Evolutionary conservation across 2,888 invertebrate genomes (phyloP).

Genomic region (Eledona agricola): DNA sequence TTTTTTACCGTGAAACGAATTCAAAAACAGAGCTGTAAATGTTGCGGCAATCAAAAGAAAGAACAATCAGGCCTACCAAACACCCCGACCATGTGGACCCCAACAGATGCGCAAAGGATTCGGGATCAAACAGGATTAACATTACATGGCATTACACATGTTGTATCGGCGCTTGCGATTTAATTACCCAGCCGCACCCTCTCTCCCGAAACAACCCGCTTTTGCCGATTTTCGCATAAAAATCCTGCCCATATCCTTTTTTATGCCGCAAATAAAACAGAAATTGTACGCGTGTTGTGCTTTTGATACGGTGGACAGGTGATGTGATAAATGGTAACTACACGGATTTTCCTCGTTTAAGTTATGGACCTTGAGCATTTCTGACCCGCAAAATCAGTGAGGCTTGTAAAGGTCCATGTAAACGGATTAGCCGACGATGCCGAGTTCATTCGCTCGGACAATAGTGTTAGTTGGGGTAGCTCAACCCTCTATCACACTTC

Average conservation of each 20-base stretch:
- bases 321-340: slow-evolving; percentile 7
- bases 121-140: slow-evolving; percentile 60
- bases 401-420: slow-evolving; percentile 60
- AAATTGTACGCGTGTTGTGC: too few species aligned
- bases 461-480: slow-evolving; percentile 56
- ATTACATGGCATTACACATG: slow-evolving; percentile 62
- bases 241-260: too few species aligned
- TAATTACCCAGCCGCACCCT: slow-evolving; percentile 20
- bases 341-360: slow-evolving; percentile 1
- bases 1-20: too few species aligned
- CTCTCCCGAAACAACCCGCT: not conserved
- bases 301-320: not conserved
- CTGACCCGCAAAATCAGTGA: slow-evolving; percentile 56
- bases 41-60: too few species aligned
- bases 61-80: too few species aligned
- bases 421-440: slow-evolving; percentile 58
- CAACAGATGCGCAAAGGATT: slow-evolving; percentile 61
- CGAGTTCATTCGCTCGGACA: slow-evolving; percentile 60
- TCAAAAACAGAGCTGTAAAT: too few species aligned
- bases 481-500: slow-evolving; percentile 54
- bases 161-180: slow-evolving; percentile 42
- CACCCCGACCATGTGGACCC: slow-evolving; percentile 37
- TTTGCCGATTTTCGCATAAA: too few species aligned
- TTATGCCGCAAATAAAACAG: too few species aligned
- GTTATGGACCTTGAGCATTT: slow-evolving; percentile 15